phyloP scores from a whole-genome alignment of 2,113 vertebrate genomes.

The Verasper variegatus region DNA sequence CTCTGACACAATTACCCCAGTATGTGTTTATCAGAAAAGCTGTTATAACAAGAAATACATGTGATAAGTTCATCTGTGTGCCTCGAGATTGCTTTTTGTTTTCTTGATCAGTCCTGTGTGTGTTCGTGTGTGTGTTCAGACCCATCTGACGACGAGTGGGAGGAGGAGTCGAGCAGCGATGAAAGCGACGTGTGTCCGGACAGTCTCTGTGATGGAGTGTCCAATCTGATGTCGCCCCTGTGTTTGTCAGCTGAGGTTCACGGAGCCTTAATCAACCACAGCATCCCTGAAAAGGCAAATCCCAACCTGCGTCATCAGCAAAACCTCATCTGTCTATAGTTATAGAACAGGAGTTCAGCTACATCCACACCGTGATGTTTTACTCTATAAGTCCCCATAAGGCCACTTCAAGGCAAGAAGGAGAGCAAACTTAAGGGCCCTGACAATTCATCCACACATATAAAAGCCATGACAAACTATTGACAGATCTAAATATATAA shows the following conservation, averaged over 20 bases:
- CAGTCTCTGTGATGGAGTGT: conserved; percentile 79
- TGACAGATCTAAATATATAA: too few species aligned
- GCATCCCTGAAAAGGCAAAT: conserved; percentile 91
- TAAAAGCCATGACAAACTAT: too few species aligned
- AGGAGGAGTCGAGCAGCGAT: conserved; percentile 94
- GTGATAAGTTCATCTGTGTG: background rate
- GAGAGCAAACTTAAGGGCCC: too few species aligned
- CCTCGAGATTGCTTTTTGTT: background rate
- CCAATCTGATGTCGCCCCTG: conserved; percentile 88
- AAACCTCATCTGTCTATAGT: background rate
- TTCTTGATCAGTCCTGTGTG: background rate
- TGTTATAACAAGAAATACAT: conserved; percentile 6
- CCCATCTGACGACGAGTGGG: conserved; percentile 95
- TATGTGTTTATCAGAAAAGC: conserved; percentile 24
- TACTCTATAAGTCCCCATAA: too few species aligned
- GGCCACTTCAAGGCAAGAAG: too few species aligned
- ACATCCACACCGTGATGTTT: background rate
- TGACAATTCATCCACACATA: too few species aligned
- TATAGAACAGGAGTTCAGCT: too few species aligned
- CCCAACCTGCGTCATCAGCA: background rate
- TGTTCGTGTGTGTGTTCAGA: conserved; percentile 78
- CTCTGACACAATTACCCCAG: conserved; percentile 46
- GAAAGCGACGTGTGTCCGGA: conserved; percentile 91
- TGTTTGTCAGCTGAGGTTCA: conserved; percentile 94
- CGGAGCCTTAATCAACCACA: conserved; percentile 86